phyloP scores from a whole-genome alignment of 2,113 vertebrate genomes.

The Electrona antarctica region DNA sequence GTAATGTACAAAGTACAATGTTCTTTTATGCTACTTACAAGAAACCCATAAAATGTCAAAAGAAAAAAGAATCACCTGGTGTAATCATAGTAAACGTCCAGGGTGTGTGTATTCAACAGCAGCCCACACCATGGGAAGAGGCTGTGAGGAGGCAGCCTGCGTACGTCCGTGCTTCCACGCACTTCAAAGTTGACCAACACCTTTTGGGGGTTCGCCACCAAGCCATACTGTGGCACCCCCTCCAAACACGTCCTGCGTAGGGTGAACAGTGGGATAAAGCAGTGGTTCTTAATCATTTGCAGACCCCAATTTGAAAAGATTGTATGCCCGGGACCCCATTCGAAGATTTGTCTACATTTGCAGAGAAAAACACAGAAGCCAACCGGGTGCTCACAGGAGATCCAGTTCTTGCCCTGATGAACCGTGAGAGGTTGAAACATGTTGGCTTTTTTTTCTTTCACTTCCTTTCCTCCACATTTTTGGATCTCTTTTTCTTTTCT shows the following conservation, averaged over 20 bases:
- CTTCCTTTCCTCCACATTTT: too few relatives aligned
- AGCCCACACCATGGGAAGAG: conserved; percentile 93
- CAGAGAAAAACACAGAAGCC: not conserved
- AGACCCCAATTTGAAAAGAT: too few relatives aligned
- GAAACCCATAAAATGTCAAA: conserved; percentile 31
- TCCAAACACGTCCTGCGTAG: conserved; percentile 80
- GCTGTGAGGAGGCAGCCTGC: conserved; percentile 74
- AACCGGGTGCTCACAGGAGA: not conserved
- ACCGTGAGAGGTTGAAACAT: too few relatives aligned
- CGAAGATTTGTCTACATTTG: not conserved
- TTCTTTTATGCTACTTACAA: not conserved
- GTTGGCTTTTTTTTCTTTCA: too few relatives aligned
- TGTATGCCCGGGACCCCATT: not conserved
- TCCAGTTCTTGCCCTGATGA: too few relatives aligned
- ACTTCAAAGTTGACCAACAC: conserved; percentile 88
- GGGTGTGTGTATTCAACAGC: conserved; percentile 82
- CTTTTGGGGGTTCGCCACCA: conserved; percentile 85
- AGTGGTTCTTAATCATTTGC: not conserved
- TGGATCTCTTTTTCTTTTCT: too few relatives aligned
- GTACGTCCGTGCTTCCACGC: conserved; percentile 50
- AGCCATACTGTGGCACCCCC: conserved; percentile 89
- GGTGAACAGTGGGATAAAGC: not conserved
- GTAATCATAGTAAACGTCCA: conserved; percentile 89
- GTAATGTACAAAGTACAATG: conserved; percentile 43
- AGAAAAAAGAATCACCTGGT: conserved; percentile 78